Conservation (phyloP, 2,113 vertebrate genomes). For the Salvelinus sp. region DNA sequence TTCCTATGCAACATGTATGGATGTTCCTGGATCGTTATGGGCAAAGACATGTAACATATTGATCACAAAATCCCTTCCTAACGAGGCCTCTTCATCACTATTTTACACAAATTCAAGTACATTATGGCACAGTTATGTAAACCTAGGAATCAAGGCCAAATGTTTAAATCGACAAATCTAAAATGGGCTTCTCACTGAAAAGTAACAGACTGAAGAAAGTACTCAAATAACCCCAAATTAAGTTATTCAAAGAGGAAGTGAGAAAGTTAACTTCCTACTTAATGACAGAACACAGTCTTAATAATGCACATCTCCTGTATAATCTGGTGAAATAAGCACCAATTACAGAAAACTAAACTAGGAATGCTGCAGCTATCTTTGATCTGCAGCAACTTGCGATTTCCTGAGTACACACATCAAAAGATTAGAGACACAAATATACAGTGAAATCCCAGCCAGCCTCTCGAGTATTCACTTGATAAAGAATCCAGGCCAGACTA, state of each 20-base stretch:
- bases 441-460: constrained; percentile 55
- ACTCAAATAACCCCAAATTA: constrained; percentile 35
- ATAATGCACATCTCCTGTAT: constrained; percentile 65
- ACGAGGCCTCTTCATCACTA: not conserved
- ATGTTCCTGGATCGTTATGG: constrained; percentile 41
- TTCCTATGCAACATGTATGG: constrained; percentile 50
- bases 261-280: constrained; percentile 9
- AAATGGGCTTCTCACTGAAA: not conserved
- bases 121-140: not conserved
- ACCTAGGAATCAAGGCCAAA: not conserved
- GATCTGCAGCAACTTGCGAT: constrained; percentile 53
- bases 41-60: not conserved
- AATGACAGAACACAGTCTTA: constrained; percentile 56
- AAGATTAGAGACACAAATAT: constrained; percentile 61
- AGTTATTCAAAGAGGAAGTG: constrained; percentile 1
- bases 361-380: constrained; percentile 54
- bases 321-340: constrained; percentile 70
- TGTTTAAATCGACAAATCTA: not conserved
- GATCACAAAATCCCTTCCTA: not conserved
- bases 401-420: constrained; percentile 47
- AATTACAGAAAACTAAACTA: constrained; percentile 65
- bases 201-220: too few species aligned
- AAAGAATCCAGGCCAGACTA: constrained; percentile 55
- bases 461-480: constrained; percentile 57
- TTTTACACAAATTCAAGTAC: not conserved